A percentile compares a stretch with the other conserved stretches of the same genome.
These are phyloP conservation scores for Agrotis exclamationis DNA, from an alignment of 2,888 invertebrate genomes.

Conservation along the genomic window DNA sequence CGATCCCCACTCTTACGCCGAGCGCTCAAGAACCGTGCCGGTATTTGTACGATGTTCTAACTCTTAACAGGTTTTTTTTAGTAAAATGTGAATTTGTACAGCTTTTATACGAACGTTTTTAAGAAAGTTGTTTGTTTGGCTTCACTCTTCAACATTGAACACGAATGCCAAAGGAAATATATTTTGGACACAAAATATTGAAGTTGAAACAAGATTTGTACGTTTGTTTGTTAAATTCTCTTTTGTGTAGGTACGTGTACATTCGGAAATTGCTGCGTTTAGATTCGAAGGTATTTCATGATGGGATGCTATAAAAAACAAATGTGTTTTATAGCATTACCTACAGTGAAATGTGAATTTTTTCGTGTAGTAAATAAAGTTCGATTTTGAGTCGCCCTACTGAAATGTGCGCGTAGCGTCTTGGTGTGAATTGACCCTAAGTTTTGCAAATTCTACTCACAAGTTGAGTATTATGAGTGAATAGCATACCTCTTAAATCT, in stretches of 20 bases:
- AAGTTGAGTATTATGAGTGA: background rate
- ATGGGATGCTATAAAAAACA: too few species aligned
- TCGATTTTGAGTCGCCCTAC: too few species aligned
- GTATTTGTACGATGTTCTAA: constrained; percentile 49
- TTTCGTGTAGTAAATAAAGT: too few species aligned
- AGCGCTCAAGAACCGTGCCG: too few species aligned
- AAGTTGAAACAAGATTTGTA: constrained; percentile 1
- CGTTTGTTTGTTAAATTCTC: constrained; percentile 1
- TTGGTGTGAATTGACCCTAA: too few species aligned
- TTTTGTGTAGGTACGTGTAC: background rate
- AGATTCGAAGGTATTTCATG: too few species aligned
- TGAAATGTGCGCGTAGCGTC: too few species aligned
- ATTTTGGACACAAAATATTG: constrained; percentile 35
- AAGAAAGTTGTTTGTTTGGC: constrained; percentile 44
- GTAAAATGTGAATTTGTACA: constrained; percentile 47
- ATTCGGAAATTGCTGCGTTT: background rate
- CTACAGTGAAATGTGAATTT: too few species aligned
- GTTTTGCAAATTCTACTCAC: too few species aligned
- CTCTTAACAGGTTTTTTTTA: background rate
- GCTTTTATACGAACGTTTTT: constrained; percentile 41
- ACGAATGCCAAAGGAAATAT: constrained; percentile 28
- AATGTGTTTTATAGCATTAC: too few species aligned
- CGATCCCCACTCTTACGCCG: too few species aligned
- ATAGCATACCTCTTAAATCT: constrained; percentile 28
- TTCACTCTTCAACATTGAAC: constrained; percentile 37